Conservation (phyloP, 2,113 vertebrate genomes). For the Microtus oregoni region DNA sequence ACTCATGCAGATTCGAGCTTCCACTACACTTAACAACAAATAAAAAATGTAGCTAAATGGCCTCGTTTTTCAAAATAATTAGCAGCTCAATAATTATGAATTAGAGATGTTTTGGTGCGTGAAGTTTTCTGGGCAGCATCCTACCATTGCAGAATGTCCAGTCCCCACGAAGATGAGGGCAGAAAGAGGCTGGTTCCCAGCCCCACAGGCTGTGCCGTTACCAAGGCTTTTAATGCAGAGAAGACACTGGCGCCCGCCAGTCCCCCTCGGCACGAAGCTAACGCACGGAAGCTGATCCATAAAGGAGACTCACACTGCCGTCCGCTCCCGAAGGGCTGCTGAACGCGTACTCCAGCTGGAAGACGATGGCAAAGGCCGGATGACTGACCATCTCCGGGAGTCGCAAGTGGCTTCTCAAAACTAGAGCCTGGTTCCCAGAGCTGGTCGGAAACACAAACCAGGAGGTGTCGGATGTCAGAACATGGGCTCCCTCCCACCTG, state of each 20-base stretch:
- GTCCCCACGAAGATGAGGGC: fast-evolving
- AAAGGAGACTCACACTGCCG: slow-evolving; percentile 86
- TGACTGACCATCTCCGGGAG: slow-evolving; percentile 91
- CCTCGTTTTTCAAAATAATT: not conserved
- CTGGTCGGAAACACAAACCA: slow-evolving; percentile 56
- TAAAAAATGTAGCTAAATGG: not conserved
- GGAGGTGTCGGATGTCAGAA: fast-evolving
- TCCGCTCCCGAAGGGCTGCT: slow-evolving; percentile 82
- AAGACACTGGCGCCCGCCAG: fast-evolving
- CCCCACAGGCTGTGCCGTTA: fast-evolving
- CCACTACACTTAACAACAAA: not conserved
- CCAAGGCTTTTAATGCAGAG: not conserved
- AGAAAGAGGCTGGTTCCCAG: too few species aligned
- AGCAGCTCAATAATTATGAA: not conserved
- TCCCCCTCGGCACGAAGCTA: fast-evolving
- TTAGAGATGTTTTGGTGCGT: fast-evolving
- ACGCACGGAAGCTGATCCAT: fast-evolving
- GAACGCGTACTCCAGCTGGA: slow-evolving; percentile 95
- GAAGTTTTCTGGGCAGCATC: fast-evolving
- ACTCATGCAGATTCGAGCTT: not conserved
- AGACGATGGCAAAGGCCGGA: slow-evolving; percentile 88
- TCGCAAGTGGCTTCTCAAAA: slow-evolving; percentile 92
- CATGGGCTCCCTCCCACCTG: fast-evolving
- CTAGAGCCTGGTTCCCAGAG: slow-evolving; percentile 84
- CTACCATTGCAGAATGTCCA: fast-evolving